A percentile compares a stretch with the other conserved stretches of the same genome.
These are phyloP conservation scores for Sphaerodactylus townsendi DNA, from an alignment of 2,113 vertebrate genomes.

Conservation along the genomic window DNA sequence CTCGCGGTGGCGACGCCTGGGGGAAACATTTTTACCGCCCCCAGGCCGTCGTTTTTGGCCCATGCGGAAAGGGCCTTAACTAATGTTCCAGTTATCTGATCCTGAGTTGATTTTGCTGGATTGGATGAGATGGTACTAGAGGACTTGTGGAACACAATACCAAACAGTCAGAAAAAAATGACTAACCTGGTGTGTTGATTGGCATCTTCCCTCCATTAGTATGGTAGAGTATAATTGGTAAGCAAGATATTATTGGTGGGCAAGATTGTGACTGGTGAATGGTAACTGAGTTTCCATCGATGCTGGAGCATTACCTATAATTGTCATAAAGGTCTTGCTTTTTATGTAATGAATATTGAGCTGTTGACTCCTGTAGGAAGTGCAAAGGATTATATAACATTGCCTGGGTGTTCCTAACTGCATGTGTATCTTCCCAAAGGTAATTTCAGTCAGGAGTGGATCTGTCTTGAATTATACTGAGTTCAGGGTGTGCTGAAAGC, in stretches of 20 bases:
- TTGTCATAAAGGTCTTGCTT: not conserved
- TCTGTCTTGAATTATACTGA: too few species aligned
- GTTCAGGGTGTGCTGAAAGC: too few species aligned
- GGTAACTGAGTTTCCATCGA: not conserved
- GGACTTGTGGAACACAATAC: not conserved
- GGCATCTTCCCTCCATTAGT: not conserved
- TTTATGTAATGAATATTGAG: not conserved
- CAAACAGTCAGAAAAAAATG: not conserved
- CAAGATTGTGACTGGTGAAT: not conserved
- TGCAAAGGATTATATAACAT: not conserved
- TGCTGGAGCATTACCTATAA: not conserved
- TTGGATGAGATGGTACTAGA: not conserved
- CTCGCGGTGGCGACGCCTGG: too few species aligned
- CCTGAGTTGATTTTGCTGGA: not conserved
- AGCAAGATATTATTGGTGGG: not conserved
- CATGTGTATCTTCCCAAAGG: too few species aligned
- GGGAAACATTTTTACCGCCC: too few species aligned
- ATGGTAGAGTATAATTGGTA: too few species aligned
- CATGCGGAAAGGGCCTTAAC: too few species aligned
- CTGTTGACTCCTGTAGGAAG: not conserved
- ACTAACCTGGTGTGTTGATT: not conserved
- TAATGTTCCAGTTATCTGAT: not conserved
- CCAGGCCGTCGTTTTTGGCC: too few species aligned
- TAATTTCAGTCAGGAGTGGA: too few species aligned
- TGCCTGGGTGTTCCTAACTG: not conserved